Evolutionary conservation across 2,797 vertebrate genomes (phyloP).

Genomic region (Taenioides sp.): DNA sequence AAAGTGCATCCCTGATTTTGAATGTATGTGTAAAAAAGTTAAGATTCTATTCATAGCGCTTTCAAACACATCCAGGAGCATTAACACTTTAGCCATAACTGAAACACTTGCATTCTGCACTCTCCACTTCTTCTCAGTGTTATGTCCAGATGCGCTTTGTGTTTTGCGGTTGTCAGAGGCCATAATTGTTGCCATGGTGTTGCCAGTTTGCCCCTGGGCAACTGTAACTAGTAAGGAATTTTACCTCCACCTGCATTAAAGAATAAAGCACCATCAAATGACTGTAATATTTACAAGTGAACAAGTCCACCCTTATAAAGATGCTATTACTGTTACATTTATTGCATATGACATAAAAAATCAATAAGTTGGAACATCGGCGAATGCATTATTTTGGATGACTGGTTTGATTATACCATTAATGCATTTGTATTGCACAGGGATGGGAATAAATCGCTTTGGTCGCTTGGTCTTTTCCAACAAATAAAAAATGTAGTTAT

Average conservation of each 20-base stretch:
- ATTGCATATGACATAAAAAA: background rate
- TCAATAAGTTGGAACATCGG: background rate
- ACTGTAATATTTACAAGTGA: background rate
- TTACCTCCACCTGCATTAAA: too few relatives aligned
- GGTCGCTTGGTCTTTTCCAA: background rate
- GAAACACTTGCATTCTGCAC: too few relatives aligned
- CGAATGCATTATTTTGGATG: background rate
- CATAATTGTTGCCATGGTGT: background rate
- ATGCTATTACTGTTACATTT: background rate
- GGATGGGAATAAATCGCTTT: background rate
- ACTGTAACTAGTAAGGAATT: too few relatives aligned
- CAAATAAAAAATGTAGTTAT: background rate
- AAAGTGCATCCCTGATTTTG: too few relatives aligned
- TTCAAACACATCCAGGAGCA: too few relatives aligned
- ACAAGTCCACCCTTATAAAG: background rate
- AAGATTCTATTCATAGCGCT: too few relatives aligned
- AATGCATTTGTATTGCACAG: background rate
- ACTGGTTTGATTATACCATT: background rate
- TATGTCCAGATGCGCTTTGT: too few relatives aligned
- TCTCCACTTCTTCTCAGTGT: too few relatives aligned
- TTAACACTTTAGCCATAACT: too few relatives aligned
- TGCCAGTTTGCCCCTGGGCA: background rate
- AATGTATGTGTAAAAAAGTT: too few relatives aligned
- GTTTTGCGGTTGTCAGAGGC: background rate
- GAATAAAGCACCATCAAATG: background rate